Evolutionary conservation across 2,888 invertebrate species (phyloP), one percentile per base, ranked within the genome.

Genomic region (Ischnus inquisitorius): DNA sequence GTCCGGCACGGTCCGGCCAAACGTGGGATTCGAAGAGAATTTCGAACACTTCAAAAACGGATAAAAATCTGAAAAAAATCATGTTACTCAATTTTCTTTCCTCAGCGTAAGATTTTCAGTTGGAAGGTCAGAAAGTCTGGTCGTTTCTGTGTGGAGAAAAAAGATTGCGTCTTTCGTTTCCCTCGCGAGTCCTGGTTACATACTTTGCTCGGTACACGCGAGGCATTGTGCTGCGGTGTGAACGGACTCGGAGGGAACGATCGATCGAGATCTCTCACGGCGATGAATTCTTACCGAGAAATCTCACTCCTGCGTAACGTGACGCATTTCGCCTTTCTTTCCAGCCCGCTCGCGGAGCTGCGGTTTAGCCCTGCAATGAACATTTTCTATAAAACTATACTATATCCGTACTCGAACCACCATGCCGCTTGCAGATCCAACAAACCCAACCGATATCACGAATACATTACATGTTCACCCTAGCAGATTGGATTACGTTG

Each of bases 241-340:
- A 82, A 82, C 78, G 43, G 64, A 69, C 81, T 39, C 57, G 68
- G 12, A n/a, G 39, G 14, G 34, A 60, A 34, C 62, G 68, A 79
- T 82, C 82, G 82, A 82, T 82, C 69, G 69, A 75, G 69, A 79
- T 82, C 74, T 78, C 78, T 39, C 79, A 75, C 82, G 64, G 60
- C 64, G 64, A 69, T 75, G 76, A n/a, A 19, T 69, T 16, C 34
- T 60, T 72, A 43, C 12, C 54, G 41, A 34, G 28, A 79, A 74
- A 75, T 78, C 54, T 57, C 62, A 54, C 74, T 14, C 64, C 39
- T 46, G 60, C 41, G n/a, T 51, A 68, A 68, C 19, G 72, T 51
- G 19, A 14, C 74, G 54, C 68, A 16, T 28, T n/a, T 64, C 3
- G 8, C n/a, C 51, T 77, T 68, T 68, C 67, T 43, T 39, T 60